Evolutionary conservation across 2,888 invertebrate genomes (phyloP), one percentile per base, ranked within the genome.

Genomic region (Sympetrum striolatum): DNA sequence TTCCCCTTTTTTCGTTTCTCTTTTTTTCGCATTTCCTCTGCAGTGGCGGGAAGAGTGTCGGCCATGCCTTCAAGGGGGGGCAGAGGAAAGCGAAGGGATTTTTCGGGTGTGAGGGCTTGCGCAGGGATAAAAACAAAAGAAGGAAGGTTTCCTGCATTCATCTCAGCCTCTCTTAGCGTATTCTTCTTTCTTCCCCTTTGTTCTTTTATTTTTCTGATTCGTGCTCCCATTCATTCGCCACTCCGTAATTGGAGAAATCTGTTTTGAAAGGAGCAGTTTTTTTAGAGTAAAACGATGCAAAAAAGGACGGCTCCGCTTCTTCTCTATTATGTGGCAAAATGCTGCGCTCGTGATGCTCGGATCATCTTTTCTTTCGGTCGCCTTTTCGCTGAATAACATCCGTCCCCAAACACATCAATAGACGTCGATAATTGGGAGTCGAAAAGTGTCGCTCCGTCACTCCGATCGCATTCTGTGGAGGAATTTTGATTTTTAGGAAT

Each of bases 1-100:
- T 31, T 14, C 53, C 25, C 44, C 44, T 25, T 35, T 53, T 31
- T 35, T 53, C 53, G 53, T 12, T 53, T 5, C 35, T 25, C 53
- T 35, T n/a, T 86, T 86, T 86, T 86, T 86, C 86, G 86, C 86
- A 86, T 86, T 86, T 60, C 64, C 86, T 64, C 86, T 60, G 86
- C 86, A 86, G 86, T 86, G 86, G 60, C 86, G 60, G 86, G 86
- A 31, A 53, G 10, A 58, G 31, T 18, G 18, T 15, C 3, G 80
- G 37, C 37, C 53, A 53, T 53, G 53, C 53, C 53, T 37, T 80
- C 39, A 44, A 22, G 80, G 44, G 39, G 12, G 79, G 14, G 35
- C 6, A 37, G 86, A 58, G 58, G 10, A 31, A 35, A 8, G 31
- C 8, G 58, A 35, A 31, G 25, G 2, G 58, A 31, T 31, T n/a